Evolutionary conservation across 2,888 invertebrate genomes (phyloP), one percentile per base, ranked within the genome.

Genomic region (Teleiodes luculella): DNA sequence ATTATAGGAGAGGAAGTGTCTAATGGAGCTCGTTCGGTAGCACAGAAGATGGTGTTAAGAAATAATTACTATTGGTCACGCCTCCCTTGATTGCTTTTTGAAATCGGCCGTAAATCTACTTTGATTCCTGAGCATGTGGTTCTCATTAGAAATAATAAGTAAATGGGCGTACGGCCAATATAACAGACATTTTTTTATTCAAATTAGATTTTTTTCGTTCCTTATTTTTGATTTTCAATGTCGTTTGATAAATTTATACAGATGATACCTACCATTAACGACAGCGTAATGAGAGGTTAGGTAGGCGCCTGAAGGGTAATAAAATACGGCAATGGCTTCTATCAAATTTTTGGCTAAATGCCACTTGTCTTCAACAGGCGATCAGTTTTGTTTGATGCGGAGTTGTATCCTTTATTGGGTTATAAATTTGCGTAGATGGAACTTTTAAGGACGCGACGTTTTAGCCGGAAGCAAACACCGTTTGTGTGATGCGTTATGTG

Each of bases 31-130:
- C 64, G 74, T 80, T 79, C 87, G 68, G 88, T 85, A 88, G 86
- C 84, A 56, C 71, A 76, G 78, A 79, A 75, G 78, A 81, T 83
- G 81, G 83, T 82, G 86, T 86, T 86, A 88, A 81, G 85, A 87
- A 89, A 87, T 89, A 86, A 89, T 89, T 85, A 88, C 80, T 64
- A 64, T 69, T 55, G 68, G 82, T 76, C 77, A 80, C 88, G 86
- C 88, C 88, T 74, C 70, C 65, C 66, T 74, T 83, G 87, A 88
- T 89, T 88, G 87, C 75, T 83, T 88, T 88, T 85, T 76, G 85
- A 80, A 85, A 86, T 70, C 62, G 66, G 62, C 70, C 78, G 74
- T 88, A 88, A 88, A 86, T 88, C 76, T 77, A 68, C 60, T 75
- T 77, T 65, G 76, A 78, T 76, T 74, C 71, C 72, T 64, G 37